phyloP scores from a whole-genome alignment of 2,113 vertebrate species.

The Pholis gunnellus region DNA sequence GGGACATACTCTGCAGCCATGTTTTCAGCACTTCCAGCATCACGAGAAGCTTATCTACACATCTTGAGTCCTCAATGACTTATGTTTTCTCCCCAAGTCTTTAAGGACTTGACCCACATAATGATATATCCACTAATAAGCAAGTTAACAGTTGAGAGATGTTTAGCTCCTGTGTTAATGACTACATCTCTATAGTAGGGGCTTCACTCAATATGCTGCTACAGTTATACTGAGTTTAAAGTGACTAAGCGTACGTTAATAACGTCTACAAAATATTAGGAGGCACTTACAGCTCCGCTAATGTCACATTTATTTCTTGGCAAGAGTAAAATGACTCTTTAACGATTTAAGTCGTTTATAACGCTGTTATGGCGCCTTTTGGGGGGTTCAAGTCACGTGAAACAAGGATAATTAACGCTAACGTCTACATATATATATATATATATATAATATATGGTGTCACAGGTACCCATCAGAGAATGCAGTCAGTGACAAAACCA shows the following conservation, averaged over 20 bases:
- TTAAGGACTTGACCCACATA: not conserved
- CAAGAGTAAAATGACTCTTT: not conserved
- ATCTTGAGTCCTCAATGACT: not conserved
- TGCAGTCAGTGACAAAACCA: constrained; percentile 64
- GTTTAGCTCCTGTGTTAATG: not conserved
- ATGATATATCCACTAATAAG: not conserved
- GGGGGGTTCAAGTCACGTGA: no score
- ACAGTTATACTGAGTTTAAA: not conserved
- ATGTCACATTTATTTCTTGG: not conserved
- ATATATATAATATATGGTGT: not conserved
- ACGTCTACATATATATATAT: not conserved
- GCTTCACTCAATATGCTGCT: not conserved
- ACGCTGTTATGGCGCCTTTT: not conserved
- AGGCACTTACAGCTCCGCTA: not conserved
- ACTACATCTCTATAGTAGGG: not conserved
- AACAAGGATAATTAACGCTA: not conserved
- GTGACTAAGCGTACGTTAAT: constrained; percentile 4
- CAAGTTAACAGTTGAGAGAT: not conserved
- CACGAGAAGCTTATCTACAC: not conserved
- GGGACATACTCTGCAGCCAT: not conserved
- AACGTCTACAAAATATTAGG: not conserved
- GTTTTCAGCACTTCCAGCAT: constrained; percentile 13
- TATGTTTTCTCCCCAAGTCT: not conserved
- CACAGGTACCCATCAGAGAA: constrained; percentile 35
- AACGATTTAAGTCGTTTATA: not conserved